phyloP scores from a whole-genome alignment of 2,797 vertebrate species.

The Scolopax rusticola region DNA sequence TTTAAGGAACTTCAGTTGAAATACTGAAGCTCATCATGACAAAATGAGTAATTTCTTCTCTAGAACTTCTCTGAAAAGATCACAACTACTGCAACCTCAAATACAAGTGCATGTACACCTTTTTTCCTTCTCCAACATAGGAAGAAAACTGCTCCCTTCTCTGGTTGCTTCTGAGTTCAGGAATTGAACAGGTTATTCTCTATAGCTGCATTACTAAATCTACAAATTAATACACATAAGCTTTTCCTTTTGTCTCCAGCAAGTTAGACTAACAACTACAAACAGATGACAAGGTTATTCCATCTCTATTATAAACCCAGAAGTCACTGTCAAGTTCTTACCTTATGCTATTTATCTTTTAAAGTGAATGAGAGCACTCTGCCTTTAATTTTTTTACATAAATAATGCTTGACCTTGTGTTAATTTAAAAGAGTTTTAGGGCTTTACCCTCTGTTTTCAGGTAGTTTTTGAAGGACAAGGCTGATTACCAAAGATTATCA shows the following conservation, averaged over 20 bases:
- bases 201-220: neutral
- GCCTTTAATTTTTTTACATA: neutral
- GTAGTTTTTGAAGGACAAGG: neutral
- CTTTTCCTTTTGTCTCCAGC: neutral
- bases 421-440: neutral
- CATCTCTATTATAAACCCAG: neutral
- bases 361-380: neutral
- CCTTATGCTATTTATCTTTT: neutral
- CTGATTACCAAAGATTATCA: neutral
- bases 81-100: neutral
- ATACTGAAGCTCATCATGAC: neutral
- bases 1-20: neutral
- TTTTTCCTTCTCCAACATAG: neutral
- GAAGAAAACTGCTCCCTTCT: neutral
- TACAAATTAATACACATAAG: neutral
- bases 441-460: neutral
- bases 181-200: neutral
- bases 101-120: neutral
- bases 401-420: neutral
- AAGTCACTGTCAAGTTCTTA: neutral
- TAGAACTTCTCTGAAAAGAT: neutral
- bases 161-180: neutral
- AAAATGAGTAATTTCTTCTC: neutral
- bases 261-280: neutral
- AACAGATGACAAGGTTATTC: neutral